phyloP scores from a whole-genome alignment of 2,797 vertebrate species.

The Holocentrus rufus region DNA sequence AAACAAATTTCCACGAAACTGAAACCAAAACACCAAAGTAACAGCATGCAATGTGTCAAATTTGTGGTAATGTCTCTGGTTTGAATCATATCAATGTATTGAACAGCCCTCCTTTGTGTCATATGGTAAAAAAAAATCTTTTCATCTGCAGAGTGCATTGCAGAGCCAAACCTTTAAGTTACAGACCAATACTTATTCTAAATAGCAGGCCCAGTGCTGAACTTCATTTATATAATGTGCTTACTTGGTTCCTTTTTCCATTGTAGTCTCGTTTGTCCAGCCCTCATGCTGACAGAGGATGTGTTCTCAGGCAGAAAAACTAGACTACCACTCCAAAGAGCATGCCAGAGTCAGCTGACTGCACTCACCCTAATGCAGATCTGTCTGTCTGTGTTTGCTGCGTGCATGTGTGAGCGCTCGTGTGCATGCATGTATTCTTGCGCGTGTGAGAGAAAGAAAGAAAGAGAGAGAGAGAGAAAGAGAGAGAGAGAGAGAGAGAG shows the following conservation, averaged over 20 bases:
- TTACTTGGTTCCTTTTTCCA: neutral
- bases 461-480: no score
- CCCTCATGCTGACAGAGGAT: constrained; percentile 17
- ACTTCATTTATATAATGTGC: neutral
- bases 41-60: neutral
- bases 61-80: neutral
- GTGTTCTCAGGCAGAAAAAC: constrained; percentile 12
- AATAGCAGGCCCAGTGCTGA: neutral
- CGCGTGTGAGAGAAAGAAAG: neutral
- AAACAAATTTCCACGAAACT: constrained; percentile 11
- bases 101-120: neutral
- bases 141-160: neutral
- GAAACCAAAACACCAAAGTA: neutral
- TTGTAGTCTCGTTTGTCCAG: neutral
- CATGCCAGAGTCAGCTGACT: constrained; percentile 35
- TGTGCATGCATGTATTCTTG: neutral
- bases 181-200: neutral
- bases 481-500: neutral
- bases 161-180: neutral
- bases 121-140: neutral
- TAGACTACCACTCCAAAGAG: neutral
- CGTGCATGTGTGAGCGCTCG: neutral
- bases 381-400: neutral
- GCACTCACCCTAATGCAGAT: neutral
- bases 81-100: neutral